Conservation (phyloP, 2,888 invertebrate species). For the Pammene fasciana region DNA sequence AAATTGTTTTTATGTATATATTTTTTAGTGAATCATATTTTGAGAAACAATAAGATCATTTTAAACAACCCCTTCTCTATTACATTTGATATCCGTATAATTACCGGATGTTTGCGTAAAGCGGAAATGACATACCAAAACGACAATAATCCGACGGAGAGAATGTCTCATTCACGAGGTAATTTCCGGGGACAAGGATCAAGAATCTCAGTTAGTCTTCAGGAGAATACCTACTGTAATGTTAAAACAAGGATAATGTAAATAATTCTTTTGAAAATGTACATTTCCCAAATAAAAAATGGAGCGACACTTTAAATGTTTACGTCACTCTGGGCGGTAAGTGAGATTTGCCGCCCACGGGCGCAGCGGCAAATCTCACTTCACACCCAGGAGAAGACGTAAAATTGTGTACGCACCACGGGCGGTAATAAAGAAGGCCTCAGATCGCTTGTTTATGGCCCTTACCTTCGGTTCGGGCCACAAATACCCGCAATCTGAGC, state of each 20-base stretch:
- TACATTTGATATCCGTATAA: constrained; percentile 73
- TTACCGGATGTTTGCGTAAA: constrained; percentile 72
- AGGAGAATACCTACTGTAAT: constrained; percentile 47
- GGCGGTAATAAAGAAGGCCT: no score
- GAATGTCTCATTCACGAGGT: constrained; percentile 69
- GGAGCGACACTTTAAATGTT: constrained; percentile 1
- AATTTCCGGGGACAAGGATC: constrained; percentile 71
- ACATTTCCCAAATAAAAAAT: constrained; percentile 15
- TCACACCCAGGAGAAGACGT: no score
- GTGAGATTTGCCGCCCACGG: no score
- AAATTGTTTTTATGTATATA: no score
- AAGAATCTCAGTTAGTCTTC: constrained; percentile 52
- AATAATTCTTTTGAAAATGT: neutral
- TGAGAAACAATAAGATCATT: constrained; percentile 24
- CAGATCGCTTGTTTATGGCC: no score
- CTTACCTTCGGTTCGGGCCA: no score
- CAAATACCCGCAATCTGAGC: no score
- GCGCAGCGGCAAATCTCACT: no score
- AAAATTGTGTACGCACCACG: no score
- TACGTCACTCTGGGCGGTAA: no score
- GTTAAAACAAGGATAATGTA: constrained; percentile 11
- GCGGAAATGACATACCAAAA: constrained; percentile 75
- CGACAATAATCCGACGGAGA: constrained; percentile 72
- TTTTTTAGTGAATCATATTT: no score
- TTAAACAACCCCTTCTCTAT: constrained; percentile 59